phyloP scores from a whole-genome alignment of 2,797 vertebrate species.

The Percopsis omiscomaycus region DNA sequence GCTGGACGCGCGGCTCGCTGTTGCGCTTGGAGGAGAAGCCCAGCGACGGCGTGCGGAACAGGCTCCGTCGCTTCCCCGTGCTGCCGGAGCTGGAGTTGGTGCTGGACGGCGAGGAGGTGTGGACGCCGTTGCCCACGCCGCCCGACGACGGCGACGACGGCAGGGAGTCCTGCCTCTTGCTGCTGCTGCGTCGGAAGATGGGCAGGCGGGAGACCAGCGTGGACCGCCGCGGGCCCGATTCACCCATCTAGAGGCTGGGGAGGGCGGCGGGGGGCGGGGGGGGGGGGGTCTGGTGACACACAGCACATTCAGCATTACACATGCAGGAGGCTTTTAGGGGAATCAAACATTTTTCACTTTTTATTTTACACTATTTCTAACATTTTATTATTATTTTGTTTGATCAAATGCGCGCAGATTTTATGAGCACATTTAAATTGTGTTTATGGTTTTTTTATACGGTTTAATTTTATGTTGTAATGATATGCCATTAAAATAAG shows the following conservation, averaged over 20 bases:
- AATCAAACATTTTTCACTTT: too few species aligned
- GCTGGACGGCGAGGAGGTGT: slow-evolving; percentile 95
- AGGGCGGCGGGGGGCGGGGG: too few species aligned
- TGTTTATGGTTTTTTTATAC: too few species aligned
- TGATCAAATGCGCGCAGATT: too few species aligned
- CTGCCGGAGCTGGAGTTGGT: slow-evolving; percentile 98
- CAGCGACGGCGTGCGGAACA: slow-evolving; percentile 93
- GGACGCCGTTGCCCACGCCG: slow-evolving; percentile 83
- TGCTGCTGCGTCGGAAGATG: slow-evolving; percentile 92
- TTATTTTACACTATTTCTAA: too few species aligned
- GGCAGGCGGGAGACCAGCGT: slow-evolving; percentile 96
- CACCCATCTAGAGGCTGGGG: slow-evolving; percentile 83
- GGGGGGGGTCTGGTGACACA: background rate
- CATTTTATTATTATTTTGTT: too few species aligned
- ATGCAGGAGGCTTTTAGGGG: background rate
- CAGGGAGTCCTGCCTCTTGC: slow-evolving; percentile 90
- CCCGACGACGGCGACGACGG: slow-evolving; percentile 95
- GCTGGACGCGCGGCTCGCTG: slow-evolving; percentile 78
- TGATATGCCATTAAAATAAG: too few species aligned
- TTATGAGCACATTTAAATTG: too few species aligned
- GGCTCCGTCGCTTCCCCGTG: slow-evolving; percentile 90
- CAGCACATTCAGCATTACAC: background rate
- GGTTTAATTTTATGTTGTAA: too few species aligned
- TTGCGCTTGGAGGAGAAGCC: slow-evolving; percentile 88
- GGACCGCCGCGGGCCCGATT: slow-evolving; percentile 89